Evolutionary conservation across 2,888 invertebrate species (phyloP), one percentile per base, ranked within the genome.

Genomic region (Schizaphis graminum): DNA sequence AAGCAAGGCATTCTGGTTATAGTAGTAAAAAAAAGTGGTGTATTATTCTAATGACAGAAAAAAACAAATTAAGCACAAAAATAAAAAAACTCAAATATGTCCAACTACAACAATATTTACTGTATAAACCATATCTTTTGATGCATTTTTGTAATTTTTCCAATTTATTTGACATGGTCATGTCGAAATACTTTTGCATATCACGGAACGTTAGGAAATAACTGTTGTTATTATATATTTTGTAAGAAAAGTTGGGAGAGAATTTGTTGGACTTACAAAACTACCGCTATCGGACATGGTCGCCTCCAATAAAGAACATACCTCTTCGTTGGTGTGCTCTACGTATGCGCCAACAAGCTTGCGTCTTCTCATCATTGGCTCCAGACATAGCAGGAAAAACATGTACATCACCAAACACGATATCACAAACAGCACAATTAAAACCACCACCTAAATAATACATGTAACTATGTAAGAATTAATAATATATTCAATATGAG

Each of bases 271-370:
- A 89, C 85, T 94, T 94, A 89, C 92, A 89, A 89, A 95, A 91
- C 86, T 93, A 93, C 93, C 96, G 94, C 96, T 96, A 96, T 96
- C 95, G 89, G 94, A 93, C 94, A 93, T 85, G 90, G 94, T 94
- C 26, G 94, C 91, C 91, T 95, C 95, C 94, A 95, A 49, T 95
- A 94, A 95, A 93, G 92, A 95, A 95, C 95, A 96, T 97, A 99
- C 99, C 96, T 99, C 99, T 97, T 99, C 99, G 96, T 99, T 99
- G 95, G 98, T 98, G 96, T 99, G 99, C 95, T 99, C 99, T 96
- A 98, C 98, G 96, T 99, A 99, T 95, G 95, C 96, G 10, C 97
- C 97, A 11, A 97, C 97, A 96, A 98, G 98, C 56, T 97, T 97
- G 94, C 98, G 97, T 96, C 98, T 98, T 95, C 99, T 99, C 95